These are phyloP conservation scores for Neuroterus valhalla DNA, from an alignment of 1,140 invertebrate genomes.

Conservation along the genomic window DNA sequence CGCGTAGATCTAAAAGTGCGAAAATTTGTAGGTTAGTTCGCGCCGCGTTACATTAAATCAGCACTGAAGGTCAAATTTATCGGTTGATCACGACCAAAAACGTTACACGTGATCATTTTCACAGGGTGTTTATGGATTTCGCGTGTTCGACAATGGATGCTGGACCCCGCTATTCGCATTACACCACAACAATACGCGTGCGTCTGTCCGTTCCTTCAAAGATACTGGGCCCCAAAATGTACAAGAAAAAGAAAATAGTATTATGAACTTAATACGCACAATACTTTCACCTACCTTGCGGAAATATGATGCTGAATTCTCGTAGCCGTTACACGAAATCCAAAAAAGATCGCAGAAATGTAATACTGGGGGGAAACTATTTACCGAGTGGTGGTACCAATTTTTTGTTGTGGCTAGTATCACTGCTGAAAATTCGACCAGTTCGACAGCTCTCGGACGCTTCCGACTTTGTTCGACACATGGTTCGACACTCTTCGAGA, in stretches of 20 bases:
- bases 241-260: conserved; percentile 41
- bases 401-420: conserved; percentile 70
- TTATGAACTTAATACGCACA: conserved; percentile 42
- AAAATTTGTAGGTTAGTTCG: conserved; percentile 31
- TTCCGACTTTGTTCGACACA: conserved; percentile 48
- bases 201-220: conserved; percentile 51
- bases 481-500: conserved; percentile 46
- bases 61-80: conserved; percentile 12
- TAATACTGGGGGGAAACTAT: conserved; percentile 58
- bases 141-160: conserved; percentile 39
- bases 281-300: conserved; percentile 44
- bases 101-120: conserved; percentile 24
- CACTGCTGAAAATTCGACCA: conserved; percentile 57
- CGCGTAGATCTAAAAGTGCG: background rate
- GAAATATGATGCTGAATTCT: conserved; percentile 34
- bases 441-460: conserved; percentile 58
- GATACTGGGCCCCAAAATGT: conserved; percentile 43
- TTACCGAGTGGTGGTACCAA: conserved; percentile 61
- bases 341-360: conserved; percentile 49
- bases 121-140: conserved; percentile 26
- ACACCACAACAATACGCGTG: conserved; percentile 59
- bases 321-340: conserved; percentile 32
- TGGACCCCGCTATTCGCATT: conserved; percentile 34
- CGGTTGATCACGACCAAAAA: background rate
- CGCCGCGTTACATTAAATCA: background rate